Base-by-base conservation (phyloP, 2,113 vertebrate species). In the Microcebus jonahi region DNA sequence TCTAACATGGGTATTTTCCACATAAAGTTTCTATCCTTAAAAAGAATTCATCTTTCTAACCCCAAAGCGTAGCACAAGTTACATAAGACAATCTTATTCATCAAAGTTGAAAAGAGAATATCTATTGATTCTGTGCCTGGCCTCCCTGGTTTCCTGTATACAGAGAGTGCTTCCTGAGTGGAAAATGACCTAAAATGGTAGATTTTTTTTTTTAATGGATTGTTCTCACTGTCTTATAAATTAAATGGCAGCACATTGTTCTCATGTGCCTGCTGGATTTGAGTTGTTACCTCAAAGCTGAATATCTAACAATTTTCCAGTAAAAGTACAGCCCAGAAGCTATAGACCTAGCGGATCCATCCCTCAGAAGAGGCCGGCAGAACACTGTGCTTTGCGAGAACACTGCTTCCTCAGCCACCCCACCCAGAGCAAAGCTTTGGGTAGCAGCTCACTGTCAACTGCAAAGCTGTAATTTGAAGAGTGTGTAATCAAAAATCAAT, bases 21-120 rank as follows among this genome's bases (percentile, higher is more conserved):
- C 67, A 53, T 57, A 91, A 39, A 6, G 8, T 13, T 73, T 68
- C 61, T 96, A 23, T 45, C 21, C 76, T 88, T 81, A 50, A 89
- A 14, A 61, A 61, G 31, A 34, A 67, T 83, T 71, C 82, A 89
- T 75, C 68, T 91, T 97, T 91, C 39, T 79, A 83, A 94, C 75
- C 27, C n/a, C 73, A 95, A 94, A 94, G 61, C 13, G 89, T 75
- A 63, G 79, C 63, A 71, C 34, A 94, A 81, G n/a, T 93, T 71
- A 92, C 11, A 85, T 48, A 77, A 76, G 67, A 85, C 91, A 96
- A 77, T 88, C 45, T 71, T 63, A 71, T 92, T 67, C 71, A 88
- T 73, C 88, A 42, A 83, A 96, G 39, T 87, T 70, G 18, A 80
- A 96, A 79, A 70, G 59, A 96, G 13, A 94, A 5, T 70, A 76